Percentiles rank a stretch among this genome's conserved stretches.
phyloP scores from a whole-genome alignment of 2,113 vertebrate genomes.

The Eurystomus gularis region DNA sequence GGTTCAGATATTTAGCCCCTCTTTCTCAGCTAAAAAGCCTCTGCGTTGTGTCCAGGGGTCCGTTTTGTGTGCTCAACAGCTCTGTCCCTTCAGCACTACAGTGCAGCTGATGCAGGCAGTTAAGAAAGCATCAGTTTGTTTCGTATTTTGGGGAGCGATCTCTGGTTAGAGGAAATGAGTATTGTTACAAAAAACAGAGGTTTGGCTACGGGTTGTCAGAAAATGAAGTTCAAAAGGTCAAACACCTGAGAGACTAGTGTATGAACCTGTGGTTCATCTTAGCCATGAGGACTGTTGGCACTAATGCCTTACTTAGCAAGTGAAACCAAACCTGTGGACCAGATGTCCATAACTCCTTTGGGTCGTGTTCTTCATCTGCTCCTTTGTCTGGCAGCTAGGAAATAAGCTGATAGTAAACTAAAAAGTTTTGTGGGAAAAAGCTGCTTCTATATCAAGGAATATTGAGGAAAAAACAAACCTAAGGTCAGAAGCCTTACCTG shows the following conservation, averaged over 20 bases:
- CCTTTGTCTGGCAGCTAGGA: not conserved
- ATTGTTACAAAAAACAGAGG: not conserved
- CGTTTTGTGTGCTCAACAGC: not conserved
- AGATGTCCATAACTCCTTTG: accelerated
- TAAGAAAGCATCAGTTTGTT: not conserved
- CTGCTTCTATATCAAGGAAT: not conserved
- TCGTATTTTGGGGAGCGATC: not conserved
- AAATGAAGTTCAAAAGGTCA: not conserved
- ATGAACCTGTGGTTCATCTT: not conserved
- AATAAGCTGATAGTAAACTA: not conserved
- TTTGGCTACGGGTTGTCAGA: not conserved
- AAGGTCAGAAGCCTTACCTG: not conserved
- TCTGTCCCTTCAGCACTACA: not conserved
- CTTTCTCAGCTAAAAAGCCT: not conserved
- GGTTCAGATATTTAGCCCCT: not conserved
- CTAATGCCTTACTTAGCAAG: not conserved
- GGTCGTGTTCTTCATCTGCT: not conserved
- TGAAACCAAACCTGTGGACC: not conserved
- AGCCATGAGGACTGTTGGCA: not conserved
- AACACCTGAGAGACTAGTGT: not conserved
- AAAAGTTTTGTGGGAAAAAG: not conserved
- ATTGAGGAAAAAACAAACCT: not conserved
- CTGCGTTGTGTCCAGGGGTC: not conserved
- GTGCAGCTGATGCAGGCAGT: not conserved
- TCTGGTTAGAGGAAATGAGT: not conserved